Evolutionary conservation across 1,140 invertebrate genomes (phyloP).

Genomic region (Solen grandis): DNA sequence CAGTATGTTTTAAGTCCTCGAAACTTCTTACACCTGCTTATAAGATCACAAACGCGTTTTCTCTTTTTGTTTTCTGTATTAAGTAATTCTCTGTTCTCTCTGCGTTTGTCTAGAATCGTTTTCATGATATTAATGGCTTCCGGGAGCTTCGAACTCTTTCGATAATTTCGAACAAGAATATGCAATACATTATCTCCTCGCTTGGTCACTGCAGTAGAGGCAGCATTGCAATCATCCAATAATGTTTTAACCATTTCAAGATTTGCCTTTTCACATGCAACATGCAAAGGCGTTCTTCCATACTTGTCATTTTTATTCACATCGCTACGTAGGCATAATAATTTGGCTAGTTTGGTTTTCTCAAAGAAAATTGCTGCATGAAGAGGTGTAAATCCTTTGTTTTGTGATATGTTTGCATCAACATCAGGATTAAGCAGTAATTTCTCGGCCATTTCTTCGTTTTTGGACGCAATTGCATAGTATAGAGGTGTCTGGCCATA

Average conservation of each 20-base stretch:
- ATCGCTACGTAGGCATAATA: background rate
- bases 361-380: constrained; percentile 34
- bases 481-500: constrained; percentile 45
- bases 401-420: constrained; percentile 13
- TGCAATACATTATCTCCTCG: background rate
- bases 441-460: background rate
- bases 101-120: too few relatives aligned
- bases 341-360: background rate
- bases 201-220: constrained; percentile 7
- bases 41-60: too few relatives aligned
- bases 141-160: too few relatives aligned
- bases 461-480: constrained; percentile 21
- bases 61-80: too few relatives aligned
- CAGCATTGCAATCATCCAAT: constrained; percentile 13
- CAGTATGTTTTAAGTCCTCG: too few relatives aligned
- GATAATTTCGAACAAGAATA: background rate
- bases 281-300: constrained; percentile 45
- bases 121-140: too few relatives aligned
- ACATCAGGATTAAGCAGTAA: background rate
- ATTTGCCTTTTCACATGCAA: constrained; percentile 48
- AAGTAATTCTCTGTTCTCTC: too few relatives aligned
- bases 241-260: constrained; percentile 2
- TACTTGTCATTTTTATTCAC: constrained; percentile 33
- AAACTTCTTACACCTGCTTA: too few relatives aligned
- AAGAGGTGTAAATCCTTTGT: constrained; percentile 50